phyloP scores from a whole-genome alignment of 2,113 vertebrate species.

The Larimichthys polyactis region DNA sequence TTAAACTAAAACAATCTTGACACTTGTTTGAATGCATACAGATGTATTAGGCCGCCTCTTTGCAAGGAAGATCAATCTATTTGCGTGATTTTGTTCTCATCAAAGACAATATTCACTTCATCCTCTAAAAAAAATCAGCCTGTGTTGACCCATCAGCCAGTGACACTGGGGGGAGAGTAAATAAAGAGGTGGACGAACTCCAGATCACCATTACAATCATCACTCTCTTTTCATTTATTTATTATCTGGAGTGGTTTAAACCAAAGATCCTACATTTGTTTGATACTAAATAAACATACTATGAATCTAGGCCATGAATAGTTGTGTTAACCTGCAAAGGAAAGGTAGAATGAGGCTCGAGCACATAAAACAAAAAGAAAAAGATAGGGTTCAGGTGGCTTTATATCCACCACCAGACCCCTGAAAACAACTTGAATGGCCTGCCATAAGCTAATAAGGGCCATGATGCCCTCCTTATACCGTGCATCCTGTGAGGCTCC shows the following conservation, averaged over 20 bases:
- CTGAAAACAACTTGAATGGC: constrained; percentile 75
- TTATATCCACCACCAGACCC: constrained; percentile 48
- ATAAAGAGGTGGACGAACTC: constrained; percentile 4
- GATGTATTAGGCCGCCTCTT: background rate
- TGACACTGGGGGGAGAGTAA: constrained; percentile 5
- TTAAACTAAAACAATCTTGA: constrained; percentile 9
- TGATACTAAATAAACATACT: background rate
- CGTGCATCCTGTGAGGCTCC: constrained; percentile 88
- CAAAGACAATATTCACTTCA: background rate
- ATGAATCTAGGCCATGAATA: constrained; percentile 2
- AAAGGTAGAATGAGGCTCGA: background rate
- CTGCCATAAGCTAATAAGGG: constrained; percentile 79
- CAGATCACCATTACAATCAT: background rate
- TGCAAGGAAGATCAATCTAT: background rate
- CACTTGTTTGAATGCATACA: constrained; percentile 24
- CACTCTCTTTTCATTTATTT: constrained; percentile 9
- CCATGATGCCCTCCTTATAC: constrained; percentile 83
- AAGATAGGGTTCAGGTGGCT: constrained; percentile 35
- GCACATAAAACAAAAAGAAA: background rate
- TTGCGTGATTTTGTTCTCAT: background rate
- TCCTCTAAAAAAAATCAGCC: background rate
- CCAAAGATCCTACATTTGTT: background rate
- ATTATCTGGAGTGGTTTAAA: constrained; percentile 10
- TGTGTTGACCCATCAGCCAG: background rate
- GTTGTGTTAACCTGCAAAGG: constrained; percentile 19